Base-by-base conservation (phyloP, 1,140 invertebrate genomes). In the Drosophila jambulina region DNA sequence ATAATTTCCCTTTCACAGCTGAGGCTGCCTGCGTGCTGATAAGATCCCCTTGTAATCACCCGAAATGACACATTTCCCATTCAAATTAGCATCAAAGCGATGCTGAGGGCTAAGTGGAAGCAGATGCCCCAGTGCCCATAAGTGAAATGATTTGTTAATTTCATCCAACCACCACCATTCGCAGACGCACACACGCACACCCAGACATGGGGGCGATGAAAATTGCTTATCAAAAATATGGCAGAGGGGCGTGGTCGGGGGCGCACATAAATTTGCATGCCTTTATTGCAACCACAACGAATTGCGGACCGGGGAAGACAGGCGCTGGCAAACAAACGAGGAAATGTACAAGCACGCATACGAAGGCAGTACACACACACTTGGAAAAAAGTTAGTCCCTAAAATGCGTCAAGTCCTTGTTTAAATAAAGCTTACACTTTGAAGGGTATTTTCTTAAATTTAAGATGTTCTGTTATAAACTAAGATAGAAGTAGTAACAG, bases 181-280 rank as follows among this genome's bases (percentile, higher is more conserved):
- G 40, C 53, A 54, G 23, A 63, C 15, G 17, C 42, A 53, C 43
- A 51, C n/a, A 38, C 42, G 38, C 62, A 67, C 57, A 25, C 45
- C 27, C 46, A 2, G 15, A 23, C 32, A 17, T 10, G 60, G 67
- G 69, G 69, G 53, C 60, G 75, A 71, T 63, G 78, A 79, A 88
- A 90, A 90, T 90, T 90, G 85, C 81, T 85, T 90, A 85, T 90
- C 85, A 90, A 85, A 87, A 90, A 82, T 79, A 74, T 82, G 83
- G 58, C 25, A 72, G 17, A 34, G 38, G 8, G 54, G 72, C 38
- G 48, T 38, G 76, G 53, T 25, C 17, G 56, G 21, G 43, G 54
- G 54, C 36, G 10, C 57, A 56, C 78, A 77, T 90, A 90, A 90
- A 90, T 90, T 90, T 90, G 81, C 85, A 90, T 90, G 86, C 63